phyloP scores from a whole-genome alignment of 2,888 invertebrate genomes.

The Cheilosia scutellata region DNA sequence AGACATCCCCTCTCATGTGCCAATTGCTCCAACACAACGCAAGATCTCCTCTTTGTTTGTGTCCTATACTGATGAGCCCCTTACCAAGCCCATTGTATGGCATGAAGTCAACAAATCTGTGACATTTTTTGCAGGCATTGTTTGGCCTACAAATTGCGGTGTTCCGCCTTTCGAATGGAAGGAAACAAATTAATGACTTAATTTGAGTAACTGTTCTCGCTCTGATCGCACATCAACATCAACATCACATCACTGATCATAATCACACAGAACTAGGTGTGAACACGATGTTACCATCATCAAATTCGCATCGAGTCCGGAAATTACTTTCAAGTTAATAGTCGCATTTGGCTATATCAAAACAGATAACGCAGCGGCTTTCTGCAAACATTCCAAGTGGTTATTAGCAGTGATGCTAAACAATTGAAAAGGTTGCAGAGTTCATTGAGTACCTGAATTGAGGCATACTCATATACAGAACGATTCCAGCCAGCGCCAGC shows the following conservation, averaged over 20 bases:
- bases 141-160: constrained; percentile 26
- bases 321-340: constrained; percentile 53
- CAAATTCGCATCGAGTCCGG: constrained; percentile 38
- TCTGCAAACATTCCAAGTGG: constrained; percentile 18
- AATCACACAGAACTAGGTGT: constrained; percentile 46
- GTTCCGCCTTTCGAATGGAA: constrained; percentile 4
- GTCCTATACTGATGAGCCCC: neutral
- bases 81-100: constrained; percentile 11
- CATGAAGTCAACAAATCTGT: neutral
- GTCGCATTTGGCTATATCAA: constrained; percentile 51
- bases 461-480: neutral
- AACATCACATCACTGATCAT: constrained; percentile 30
- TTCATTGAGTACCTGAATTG: constrained; percentile 36
- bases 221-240: constrained; percentile 23
- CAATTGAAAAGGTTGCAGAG: constrained; percentile 22
- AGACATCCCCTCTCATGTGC: neutral
- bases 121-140: constrained; percentile 22
- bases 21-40: neutral
- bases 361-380: constrained; percentile 14
- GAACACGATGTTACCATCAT: constrained; percentile 42
- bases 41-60: neutral
- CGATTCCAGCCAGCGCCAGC: neutral
- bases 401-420: constrained; percentile 28
- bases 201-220: constrained; percentile 61
- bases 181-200: constrained; percentile 52